phyloP scores from a whole-genome alignment of 2,113 vertebrate species.

The Oenanthe melanoleuca region DNA sequence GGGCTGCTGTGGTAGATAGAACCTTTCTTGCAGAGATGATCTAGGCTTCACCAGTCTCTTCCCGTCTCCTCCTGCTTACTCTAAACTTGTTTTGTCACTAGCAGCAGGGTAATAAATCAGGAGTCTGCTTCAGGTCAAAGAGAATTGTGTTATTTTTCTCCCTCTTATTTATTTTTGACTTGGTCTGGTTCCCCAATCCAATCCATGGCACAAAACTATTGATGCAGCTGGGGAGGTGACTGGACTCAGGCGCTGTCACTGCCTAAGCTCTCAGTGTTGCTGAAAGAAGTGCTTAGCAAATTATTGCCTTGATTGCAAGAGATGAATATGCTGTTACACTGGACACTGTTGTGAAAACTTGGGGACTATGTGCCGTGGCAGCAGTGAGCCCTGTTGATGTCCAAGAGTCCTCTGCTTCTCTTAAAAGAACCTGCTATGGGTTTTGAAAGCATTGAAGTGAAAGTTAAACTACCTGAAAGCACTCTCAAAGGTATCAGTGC shows the following conservation, averaged over 20 bases:
- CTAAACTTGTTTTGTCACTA: background rate
- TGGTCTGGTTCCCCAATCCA: background rate
- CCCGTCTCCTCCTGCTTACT: background rate
- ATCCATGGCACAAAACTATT: background rate
- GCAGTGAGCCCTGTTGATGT: background rate
- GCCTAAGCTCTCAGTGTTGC: background rate
- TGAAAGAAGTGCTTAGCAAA: background rate
- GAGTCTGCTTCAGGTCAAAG: background rate
- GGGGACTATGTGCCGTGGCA: background rate
- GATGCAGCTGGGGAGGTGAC: background rate
- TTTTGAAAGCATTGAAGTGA: background rate
- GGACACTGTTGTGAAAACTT: background rate
- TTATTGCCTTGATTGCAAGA: background rate
- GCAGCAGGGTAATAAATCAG: background rate
- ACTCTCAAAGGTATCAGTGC: background rate
- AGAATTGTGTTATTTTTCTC: background rate
- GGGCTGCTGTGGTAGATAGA: background rate
- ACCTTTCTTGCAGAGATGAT: background rate
- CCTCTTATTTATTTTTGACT: background rate
- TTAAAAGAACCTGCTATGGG: background rate
- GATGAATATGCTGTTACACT: accelerated
- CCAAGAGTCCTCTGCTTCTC: background rate
- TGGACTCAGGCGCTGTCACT: background rate
- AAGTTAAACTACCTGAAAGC: background rate
- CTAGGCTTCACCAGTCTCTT: background rate